Evolutionary conservation across 2,888 invertebrate species (phyloP).

Genomic region (Drosophila tanythrix): DNA sequence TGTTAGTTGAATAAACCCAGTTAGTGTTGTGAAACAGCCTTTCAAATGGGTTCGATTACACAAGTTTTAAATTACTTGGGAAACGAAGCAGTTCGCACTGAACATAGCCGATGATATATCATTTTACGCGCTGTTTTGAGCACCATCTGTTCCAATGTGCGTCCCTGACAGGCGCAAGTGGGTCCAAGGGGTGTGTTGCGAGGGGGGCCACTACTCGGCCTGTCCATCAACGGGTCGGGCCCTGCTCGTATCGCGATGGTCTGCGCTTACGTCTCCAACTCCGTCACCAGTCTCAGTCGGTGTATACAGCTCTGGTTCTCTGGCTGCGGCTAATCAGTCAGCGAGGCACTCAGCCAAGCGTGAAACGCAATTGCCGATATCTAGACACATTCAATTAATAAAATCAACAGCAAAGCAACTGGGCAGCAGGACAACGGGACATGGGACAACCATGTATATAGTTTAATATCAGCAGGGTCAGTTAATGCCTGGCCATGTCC

Average conservation of each 20-base stretch:
- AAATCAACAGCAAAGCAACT: slow-evolving; percentile 60
- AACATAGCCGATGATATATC: slow-evolving; percentile 53
- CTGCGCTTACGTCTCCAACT: neutral
- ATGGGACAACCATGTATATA: slow-evolving; percentile 3
- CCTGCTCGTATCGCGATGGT: slow-evolving; percentile 31
- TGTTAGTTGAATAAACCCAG: neutral
- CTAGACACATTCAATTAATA: slow-evolving; percentile 76
- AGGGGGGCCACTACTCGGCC: slow-evolving; percentile 18
- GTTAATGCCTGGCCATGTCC: slow-evolving; percentile 51
- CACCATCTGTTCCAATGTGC: slow-evolving; percentile 69
- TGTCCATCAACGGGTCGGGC: slow-evolving; percentile 56
- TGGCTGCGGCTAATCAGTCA: slow-evolving; percentile 67
- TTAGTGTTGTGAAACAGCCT: neutral
- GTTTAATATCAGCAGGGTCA: slow-evolving; percentile 29
- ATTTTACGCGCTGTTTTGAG: slow-evolving; percentile 56
- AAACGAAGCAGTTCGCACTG: slow-evolving; percentile 19
- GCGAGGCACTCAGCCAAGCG: slow-evolving; percentile 73
- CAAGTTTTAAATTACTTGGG: slow-evolving; percentile 9
- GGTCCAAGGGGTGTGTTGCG: slow-evolving; percentile 11
- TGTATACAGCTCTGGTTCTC: neutral
- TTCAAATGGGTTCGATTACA: slow-evolving; percentile 24
- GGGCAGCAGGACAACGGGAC: slow-evolving; percentile 21
- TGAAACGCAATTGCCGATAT: slow-evolving; percentile 78
- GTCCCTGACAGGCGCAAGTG: slow-evolving; percentile 21
- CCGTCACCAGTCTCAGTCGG: neutral